Evolutionary conservation across 2,113 vertebrate species (phyloP).

Genomic region (Anolis sagrei): DNA sequence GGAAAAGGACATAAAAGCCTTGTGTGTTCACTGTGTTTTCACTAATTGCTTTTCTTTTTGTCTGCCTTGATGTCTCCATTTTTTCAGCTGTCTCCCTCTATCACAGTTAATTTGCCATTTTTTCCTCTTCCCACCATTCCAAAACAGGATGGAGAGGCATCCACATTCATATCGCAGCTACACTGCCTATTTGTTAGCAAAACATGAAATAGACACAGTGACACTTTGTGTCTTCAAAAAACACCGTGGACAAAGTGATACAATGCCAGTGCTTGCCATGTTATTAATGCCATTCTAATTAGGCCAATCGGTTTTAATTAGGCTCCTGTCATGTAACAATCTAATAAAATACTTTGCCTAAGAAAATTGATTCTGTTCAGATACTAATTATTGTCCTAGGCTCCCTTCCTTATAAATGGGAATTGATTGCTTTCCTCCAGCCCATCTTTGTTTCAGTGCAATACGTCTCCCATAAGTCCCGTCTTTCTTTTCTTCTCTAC

Average conservation of each 20-base stretch:
- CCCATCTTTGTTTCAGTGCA: conserved; percentile 35
- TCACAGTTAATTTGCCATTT: not conserved
- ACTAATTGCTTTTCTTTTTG: conserved; percentile 31
- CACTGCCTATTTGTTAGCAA: not conserved
- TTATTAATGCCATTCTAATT: conserved; percentile 78
- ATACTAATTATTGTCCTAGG: conserved; percentile 73
- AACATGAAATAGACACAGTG: conserved; percentile 1
- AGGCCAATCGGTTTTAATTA: conserved; percentile 80
- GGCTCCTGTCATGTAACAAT: conserved; percentile 72
- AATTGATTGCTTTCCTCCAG: conserved; percentile 74
- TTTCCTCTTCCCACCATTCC: not conserved
- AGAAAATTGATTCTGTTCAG: conserved; percentile 75
- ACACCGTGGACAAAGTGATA: conserved; percentile 13
- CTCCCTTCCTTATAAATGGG: conserved; percentile 67
- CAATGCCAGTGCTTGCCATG: conserved; percentile 53
- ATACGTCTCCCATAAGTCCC: conserved; percentile 48
- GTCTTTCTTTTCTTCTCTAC: conserved; percentile 31
- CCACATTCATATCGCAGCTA: not conserved
- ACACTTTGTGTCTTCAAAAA: not conserved
- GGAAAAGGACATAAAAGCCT: not conserved
- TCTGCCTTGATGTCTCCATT: not conserved
- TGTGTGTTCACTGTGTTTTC: not conserved
- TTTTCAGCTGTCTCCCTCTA: not conserved
- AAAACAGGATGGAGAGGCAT: not conserved
- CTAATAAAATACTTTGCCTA: conserved; percentile 73